These are phyloP conservation scores for Xylota segnis DNA, from an alignment of 2,888 invertebrate species.

Conservation along the genomic window DNA sequence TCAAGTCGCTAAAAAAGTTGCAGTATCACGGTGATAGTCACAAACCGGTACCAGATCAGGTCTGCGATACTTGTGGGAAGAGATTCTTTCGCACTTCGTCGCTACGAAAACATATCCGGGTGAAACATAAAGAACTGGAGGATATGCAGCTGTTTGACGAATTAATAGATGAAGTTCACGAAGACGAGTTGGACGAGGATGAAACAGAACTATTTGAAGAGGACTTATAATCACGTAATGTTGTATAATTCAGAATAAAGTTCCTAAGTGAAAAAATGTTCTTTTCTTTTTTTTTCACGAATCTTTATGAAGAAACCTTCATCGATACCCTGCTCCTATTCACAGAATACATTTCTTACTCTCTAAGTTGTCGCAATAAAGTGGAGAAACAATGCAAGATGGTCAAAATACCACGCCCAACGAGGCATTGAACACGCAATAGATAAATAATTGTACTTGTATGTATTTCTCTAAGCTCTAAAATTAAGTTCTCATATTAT, in stretches of 20 bases:
- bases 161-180: background rate
- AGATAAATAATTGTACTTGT: background rate
- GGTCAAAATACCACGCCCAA: background rate
- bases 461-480: background rate
- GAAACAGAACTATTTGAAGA: background rate
- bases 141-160: background rate
- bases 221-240: background rate
- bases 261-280: background rate
- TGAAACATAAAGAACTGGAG: background rate
- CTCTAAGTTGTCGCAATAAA: too few species aligned
- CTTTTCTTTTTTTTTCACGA: too few species aligned
- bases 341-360: too few species aligned
- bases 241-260: background rate
- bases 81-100: background rate
- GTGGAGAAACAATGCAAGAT: too few species aligned
- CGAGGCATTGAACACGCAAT: background rate
- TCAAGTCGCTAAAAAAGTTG: constrained; percentile 39
- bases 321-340: too few species aligned
- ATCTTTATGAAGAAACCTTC: too few species aligned
- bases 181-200: background rate
- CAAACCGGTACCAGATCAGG: background rate
- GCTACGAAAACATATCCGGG: constrained; percentile 1
- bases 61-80: constrained; percentile 14
- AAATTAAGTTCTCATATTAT: background rate
- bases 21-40: background rate